Base-by-base conservation (phyloP, 2,797 vertebrate genomes). In the Oreochromis grahami region DNA sequence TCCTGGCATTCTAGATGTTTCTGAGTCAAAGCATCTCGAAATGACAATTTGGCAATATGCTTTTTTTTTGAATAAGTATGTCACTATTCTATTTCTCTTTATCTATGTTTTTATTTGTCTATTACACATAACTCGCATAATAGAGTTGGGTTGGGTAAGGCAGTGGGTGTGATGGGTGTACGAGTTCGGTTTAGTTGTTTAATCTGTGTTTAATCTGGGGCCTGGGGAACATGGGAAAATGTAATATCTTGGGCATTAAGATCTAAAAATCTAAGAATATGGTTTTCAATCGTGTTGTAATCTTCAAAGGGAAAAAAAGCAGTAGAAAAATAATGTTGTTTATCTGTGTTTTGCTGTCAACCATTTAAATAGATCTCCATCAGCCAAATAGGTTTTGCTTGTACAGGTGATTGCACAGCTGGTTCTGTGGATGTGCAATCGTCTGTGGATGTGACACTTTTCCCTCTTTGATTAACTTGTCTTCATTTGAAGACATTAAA, bases 251-350 rank as follows among this genome's bases (percentile, higher is more conserved):
- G 14, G 68, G 43, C 41, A 12, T 72, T 8, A 48, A 48, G 38
- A 5, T 45, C 24, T 29, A 48, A 29, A 26, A 29, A 12, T 0
- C 43, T 48, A 72, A 72, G 24, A 72, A 48, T 48, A 19, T 0
- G 68, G 15, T 0, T 26, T 24, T 72, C 5, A 72, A 26, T 26
- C 8, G 0, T 45, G 5, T 17, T 45, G 14, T 45, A 0, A 17
- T 17, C 14, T 17, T 70, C 21, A 70, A 70, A 70, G 21, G 12
- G 8, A 4, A 1, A 48, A 29, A 48, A 72, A 19, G 43, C 15
- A 48, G 15, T 19, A 26, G 9, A 45, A 29, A 72, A 72, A 72
- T 72, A 48, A 48, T 12, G 68, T 29, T 70, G 41, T 48, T 48
- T 72, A 45, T 26, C 0, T 70, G 14, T 26, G 8, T 45, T 70